phyloP scores from a whole-genome alignment of 1,140 invertebrate genomes.

The Theocolax elegans region DNA sequence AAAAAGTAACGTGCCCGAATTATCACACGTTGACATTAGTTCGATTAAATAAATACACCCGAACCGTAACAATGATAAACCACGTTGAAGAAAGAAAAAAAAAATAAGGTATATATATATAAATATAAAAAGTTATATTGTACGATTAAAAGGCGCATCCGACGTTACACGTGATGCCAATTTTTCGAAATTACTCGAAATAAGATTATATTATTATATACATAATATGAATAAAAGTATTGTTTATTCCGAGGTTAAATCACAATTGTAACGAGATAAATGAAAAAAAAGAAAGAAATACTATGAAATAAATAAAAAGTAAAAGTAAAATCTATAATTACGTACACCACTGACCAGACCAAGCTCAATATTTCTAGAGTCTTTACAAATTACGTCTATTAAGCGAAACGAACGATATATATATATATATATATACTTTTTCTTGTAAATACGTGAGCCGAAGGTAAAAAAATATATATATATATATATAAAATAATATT shows the following conservation, averaged over 20 bases:
- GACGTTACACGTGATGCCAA: no score
- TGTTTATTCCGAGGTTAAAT: slow-evolving; percentile 40
- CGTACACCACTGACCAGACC: slow-evolving; percentile 66
- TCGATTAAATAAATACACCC: slow-evolving; percentile 13
- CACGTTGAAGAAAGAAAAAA: slow-evolving; percentile 4
- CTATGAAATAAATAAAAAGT: no score
- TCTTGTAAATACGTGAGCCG: slow-evolving; percentile 42
- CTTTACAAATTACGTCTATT: slow-evolving; percentile 63
- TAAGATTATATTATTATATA: no score
- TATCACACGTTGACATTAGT: slow-evolving; percentile 14
- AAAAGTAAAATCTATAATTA: slow-evolving; percentile 57
- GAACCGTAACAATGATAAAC: slow-evolving; percentile 9
- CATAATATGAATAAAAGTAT: no score
- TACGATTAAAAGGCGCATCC: no score
- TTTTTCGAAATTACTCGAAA: no score
- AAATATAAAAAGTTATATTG: no score
- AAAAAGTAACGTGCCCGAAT: slow-evolving; percentile 12
- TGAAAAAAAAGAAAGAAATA: no score
- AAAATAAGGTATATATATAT: neutral
- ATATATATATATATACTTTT: slow-evolving; percentile 45
- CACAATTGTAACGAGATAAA: slow-evolving; percentile 44
- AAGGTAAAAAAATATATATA: no score
- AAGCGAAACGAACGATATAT: slow-evolving; percentile 59
- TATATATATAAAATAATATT: no score
- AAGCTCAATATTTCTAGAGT: slow-evolving; percentile 69